Base-by-base conservation (phyloP, 2,113 vertebrate genomes). In the Psittacula cyanocephala region DNA sequence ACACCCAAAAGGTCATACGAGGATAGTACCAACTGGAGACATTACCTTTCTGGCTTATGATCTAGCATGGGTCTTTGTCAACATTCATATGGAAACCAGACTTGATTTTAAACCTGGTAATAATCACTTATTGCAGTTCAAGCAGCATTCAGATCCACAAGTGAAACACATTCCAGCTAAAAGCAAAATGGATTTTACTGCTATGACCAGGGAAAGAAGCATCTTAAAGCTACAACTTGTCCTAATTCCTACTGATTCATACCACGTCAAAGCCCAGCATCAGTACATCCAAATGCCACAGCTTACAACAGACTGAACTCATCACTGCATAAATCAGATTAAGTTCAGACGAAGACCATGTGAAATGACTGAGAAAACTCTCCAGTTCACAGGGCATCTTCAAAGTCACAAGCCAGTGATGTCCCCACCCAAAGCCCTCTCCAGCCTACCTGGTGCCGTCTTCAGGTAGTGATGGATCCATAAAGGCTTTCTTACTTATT, bases 361-460 rank as follows among this genome's bases (percentile, higher is more conserved):
- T 18, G 10, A 86, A 88, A 78, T 8, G 6, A 75, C 52, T 16
- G 28, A 85, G 67, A 77, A 69, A 72, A 62, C 59, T 17, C 33
- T 23, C 28, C 33, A 79, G 31, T 49, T 65, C 46, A 63, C 39
- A 81, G 47, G 65, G 24, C 70, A 87, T 35, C 68, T 85, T 39
- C 5, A 4, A 37, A 53, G 28, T 17, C 70, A 27, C 20, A 13
- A 3, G 10, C 11, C 2, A 1, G 16, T 16, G 4, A 5, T 8
- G 25, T 41, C 28, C 65, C 63, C 62, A 64, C 16, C 43, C 59
- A 74, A 65, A 88, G 10, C 33, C 9, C 50, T 81, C 84, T 87
- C 17, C 63, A 85, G 81, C 71, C 76, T 95, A 96, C 93, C 94
- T 91, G 55, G 37, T 77, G 85, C 24, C 0, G 15, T 81, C 91